Conservation (phyloP, 2,113 vertebrate genomes). For the Rhadina sibilatrix region DNA sequence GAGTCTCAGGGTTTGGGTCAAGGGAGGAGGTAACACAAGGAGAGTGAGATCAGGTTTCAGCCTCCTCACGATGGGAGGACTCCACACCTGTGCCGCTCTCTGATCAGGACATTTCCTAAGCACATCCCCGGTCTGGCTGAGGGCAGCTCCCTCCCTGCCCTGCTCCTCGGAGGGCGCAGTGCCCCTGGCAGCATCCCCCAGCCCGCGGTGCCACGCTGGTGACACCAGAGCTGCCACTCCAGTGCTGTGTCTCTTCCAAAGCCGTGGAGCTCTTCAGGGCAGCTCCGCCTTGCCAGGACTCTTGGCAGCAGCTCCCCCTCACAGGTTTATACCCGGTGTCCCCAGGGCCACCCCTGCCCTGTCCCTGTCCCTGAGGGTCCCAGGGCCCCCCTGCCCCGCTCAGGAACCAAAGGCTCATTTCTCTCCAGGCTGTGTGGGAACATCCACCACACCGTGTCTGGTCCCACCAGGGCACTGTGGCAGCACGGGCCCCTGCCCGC, state of each 20-base stretch:
- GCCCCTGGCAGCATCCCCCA: background rate
- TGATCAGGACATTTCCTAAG: background rate
- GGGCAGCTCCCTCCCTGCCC: background rate
- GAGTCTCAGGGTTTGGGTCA: too few relatives aligned
- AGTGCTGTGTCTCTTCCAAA: background rate
- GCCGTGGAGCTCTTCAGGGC: background rate
- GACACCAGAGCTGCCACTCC: background rate
- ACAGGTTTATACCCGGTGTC: accelerated
- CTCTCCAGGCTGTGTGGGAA: background rate
- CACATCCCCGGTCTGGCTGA: background rate
- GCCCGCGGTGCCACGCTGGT: background rate
- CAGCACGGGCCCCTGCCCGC: accelerated
- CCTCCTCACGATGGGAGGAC: too few relatives aligned
- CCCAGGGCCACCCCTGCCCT: background rate
- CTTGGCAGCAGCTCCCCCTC: background rate
- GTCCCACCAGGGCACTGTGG: background rate
- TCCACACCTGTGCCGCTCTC: background rate
- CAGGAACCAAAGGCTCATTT: background rate
- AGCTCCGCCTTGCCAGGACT: background rate
- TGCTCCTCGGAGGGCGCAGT: background rate
- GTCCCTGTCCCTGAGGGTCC: background rate
- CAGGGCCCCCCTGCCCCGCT: background rate
- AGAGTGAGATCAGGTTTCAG: too few relatives aligned
- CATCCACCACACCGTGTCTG: background rate
- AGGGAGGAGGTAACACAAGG: too few relatives aligned